phyloP scores from a whole-genome alignment of 64 coral and sea anemone species.

The Stylophora pistillata region DNA sequence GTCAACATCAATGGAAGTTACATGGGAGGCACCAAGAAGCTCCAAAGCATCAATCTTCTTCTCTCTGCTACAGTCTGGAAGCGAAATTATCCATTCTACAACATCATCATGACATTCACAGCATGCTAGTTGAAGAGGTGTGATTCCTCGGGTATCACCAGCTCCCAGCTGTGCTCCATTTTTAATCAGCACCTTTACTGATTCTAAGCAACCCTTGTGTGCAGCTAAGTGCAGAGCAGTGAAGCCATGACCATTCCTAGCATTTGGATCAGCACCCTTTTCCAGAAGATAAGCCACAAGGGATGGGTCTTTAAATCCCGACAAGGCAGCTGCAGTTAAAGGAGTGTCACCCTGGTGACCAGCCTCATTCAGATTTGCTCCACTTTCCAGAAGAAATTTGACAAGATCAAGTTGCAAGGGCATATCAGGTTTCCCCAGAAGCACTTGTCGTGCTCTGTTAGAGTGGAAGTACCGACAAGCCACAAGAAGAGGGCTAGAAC shows the following conservation, averaged over 20 bases:
- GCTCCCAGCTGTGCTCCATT: neutral
- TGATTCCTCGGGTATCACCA: constrained; percentile 34
- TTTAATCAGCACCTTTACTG: constrained; percentile 55
- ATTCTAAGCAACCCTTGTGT: constrained; percentile 54
- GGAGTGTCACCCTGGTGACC: constrained; percentile 51
- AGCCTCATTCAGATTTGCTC: constrained; percentile 30
- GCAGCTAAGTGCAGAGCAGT: constrained; percentile 65
- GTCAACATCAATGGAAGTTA: constrained; percentile 52
- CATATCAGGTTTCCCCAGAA: constrained; percentile 50
- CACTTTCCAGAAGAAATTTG: constrained; percentile 68
- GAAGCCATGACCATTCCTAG: constrained; percentile 34
- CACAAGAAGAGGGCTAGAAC: constrained; percentile 50
- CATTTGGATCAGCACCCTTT: constrained; percentile 51
- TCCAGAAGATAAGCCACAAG: constrained; percentile 54
- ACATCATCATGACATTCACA: constrained; percentile 57
- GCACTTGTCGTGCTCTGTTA: constrained; percentile 48
- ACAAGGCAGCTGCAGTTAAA: constrained; percentile 44
- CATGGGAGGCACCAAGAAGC: constrained; percentile 59
- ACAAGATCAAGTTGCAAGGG: constrained; percentile 57
- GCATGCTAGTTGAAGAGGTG: constrained; percentile 33
- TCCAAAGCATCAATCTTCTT: constrained; percentile 54
- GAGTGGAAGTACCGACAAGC: constrained; percentile 68
- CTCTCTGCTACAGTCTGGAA: constrained; percentile 42
- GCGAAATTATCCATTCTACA: constrained; percentile 58
- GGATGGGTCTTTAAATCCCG: constrained; percentile 60